Base-by-base conservation (phyloP, 1,140 invertebrate genomes). In the Drosophila bocki region DNA sequence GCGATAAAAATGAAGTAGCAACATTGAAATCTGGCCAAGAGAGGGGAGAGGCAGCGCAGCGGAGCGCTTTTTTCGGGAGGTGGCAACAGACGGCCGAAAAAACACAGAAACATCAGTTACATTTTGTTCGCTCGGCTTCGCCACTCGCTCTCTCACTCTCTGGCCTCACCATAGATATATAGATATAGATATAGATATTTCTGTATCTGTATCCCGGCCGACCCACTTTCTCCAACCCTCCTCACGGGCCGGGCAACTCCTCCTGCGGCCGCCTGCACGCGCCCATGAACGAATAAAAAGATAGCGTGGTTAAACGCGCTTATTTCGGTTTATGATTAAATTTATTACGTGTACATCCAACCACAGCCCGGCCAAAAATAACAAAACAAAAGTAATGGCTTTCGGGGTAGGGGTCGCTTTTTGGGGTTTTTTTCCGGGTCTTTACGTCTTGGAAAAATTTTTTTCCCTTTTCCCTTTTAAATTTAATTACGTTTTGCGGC, bases 261-360 rank as follows among this genome's bases (percentile, higher is more conserved):
- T 41, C 35, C 48, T 33, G 35, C 50, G 32, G n/a, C 32, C 33
- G 32, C 44, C 54, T 50, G 72, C 75, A 77, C 62, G 62, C 79
- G 75, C 75, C 59, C 75, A 56, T 77, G 64, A 61, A 53, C 63
- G 64, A 77, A 78, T 82, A 72, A 83, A 87, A 88, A 88, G 83
- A 87, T 88, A 90, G 84, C 84, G 84, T 90, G 86, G 85, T 81
- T 88, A 90, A 88, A 90, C 85, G 84, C 84, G 85, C 74, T 88
- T 90, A 87, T 88, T 88, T 90, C 78, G 82, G 85, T 88, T 88
- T 88, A 90, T 88, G 80, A 88, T 88, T 90, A 81, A 88, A 88
- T 88, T 88, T 88, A 88, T 90, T 88, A 90, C 85, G 63, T 88
- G 77, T 88, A 90, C 78, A 75, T 74, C 80, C 80, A 76, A 86